Evolutionary conservation across 2,888 invertebrate species (phyloP), one percentile per base, ranked within the genome.

Genomic region (Eristalis intricaria): DNA sequence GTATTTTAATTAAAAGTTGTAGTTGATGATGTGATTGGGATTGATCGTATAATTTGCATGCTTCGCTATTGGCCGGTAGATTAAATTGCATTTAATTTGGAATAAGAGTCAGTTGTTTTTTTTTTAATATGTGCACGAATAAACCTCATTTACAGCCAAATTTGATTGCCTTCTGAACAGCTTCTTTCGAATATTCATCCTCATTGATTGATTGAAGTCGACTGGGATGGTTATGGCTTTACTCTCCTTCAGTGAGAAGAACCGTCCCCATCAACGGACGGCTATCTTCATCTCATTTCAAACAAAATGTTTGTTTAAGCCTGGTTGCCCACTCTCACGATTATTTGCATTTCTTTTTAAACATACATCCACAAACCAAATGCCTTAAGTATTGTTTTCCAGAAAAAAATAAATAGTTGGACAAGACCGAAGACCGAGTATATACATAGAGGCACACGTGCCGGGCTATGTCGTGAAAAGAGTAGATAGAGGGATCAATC

Each of bases 21-120:
- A 35, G 78, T 68, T 38, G 63, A 78, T 70, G 78, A 64, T 70
- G 78, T 64, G 64, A 64, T 38, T 64, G 70, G 58, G 58, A 61
- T 35, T 26, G 60, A 19, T 50, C 15, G 60, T 60, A 5, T 26
- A 60, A 60, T 60, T 60, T 26, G 60, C 26, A 60, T 60, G 60
- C 2, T 23, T 60, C 13, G 26, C 26, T 60, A 13, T 60, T 23
- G 26, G 60, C 4, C 50, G 19, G 50, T 19, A 19, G 50, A 19
- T 50, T 50, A 50, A 50, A 50, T 50, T 50, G 50, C 50, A 50
- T 19, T 50, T 19, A 50, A 50, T 50, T 50, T 50, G 8, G 19
- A 50, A 19, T 32, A 29, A 29, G 10, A 32, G 32, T 32, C 32
- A 1, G 32, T 32, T 8, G 32, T 32, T 32, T 32, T 32, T 8